phyloP scores from a whole-genome alignment of 1,140 invertebrate genomes.

The Panagrolaimus sp. region DNA sequence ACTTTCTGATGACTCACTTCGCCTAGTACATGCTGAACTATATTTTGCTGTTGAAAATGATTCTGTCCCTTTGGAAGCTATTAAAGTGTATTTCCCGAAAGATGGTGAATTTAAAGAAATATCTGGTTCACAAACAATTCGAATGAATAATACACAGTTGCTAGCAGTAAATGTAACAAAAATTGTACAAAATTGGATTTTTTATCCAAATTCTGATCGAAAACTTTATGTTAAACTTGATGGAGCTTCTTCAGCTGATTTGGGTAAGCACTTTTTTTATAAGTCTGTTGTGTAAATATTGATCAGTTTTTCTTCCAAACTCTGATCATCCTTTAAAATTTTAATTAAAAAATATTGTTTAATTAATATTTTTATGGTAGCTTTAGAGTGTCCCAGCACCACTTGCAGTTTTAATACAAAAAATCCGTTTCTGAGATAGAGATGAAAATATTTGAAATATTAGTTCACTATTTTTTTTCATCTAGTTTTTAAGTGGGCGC shows the following conservation, averaged over 20 bases:
- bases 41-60: not conserved
- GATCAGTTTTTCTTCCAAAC: too few relatives aligned
- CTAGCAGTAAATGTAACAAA: not conserved
- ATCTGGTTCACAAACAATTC: not conserved
- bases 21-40: not conserved
- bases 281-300: too few relatives aligned
- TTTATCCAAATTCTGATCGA: not conserved
- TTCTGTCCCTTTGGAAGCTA: not conserved
- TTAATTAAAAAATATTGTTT: too few relatives aligned
- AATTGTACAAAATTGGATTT: conserved; percentile 5
- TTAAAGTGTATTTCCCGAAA: not conserved
- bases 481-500: too few relatives aligned
- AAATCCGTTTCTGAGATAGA: too few relatives aligned
- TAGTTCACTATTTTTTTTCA: too few relatives aligned
- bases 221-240: not conserved
- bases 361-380: too few relatives aligned
- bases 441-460: too few relatives aligned
- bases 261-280: too few relatives aligned
- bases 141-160: not conserved
- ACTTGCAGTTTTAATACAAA: too few relatives aligned
- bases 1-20: not conserved
- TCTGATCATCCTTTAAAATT: too few relatives aligned
- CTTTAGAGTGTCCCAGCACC: too few relatives aligned
- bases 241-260: not conserved
- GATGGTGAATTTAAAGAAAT: not conserved